These are phyloP conservation scores for Micropoecilia bifurca DNA, from an alignment of 2,797 vertebrate species.

Conservation along the genomic window DNA sequence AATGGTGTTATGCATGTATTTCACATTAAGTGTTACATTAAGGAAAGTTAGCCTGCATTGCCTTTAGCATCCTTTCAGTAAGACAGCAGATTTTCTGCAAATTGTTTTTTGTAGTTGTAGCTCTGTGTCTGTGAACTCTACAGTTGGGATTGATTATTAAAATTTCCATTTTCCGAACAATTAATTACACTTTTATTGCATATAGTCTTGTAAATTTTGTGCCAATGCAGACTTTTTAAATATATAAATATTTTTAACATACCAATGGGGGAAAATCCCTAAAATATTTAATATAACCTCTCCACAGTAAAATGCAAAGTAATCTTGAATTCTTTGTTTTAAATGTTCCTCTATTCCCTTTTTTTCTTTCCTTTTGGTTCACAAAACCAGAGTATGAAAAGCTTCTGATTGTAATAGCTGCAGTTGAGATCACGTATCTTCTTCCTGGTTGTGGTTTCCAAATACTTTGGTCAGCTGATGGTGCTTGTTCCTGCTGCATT, in stretches of 20 bases:
- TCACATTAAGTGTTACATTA: not conserved
- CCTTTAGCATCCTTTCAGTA: not conserved
- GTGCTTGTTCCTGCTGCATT: constrained; percentile 31
- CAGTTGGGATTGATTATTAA: not conserved
- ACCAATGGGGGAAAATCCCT: not conserved
- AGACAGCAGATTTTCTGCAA: not conserved
- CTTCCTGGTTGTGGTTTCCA: constrained; percentile 63
- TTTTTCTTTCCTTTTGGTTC: not conserved
- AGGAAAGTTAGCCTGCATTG: not conserved
- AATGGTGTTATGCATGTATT: not conserved
- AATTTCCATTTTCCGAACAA: not conserved
- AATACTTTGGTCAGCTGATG: constrained; percentile 69
- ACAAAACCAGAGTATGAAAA: constrained; percentile 20
- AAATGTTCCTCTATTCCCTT: not conserved
- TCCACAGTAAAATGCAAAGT: not conserved
- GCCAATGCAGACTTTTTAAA: not conserved
- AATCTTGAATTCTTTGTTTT: not conserved
- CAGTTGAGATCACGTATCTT: constrained; percentile 64
- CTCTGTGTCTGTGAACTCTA: not conserved
- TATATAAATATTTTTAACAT: not conserved
- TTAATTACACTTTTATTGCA: not conserved
- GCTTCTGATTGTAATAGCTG: constrained; percentile 58
- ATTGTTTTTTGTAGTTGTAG: not conserved
- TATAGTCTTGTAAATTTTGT: not conserved
- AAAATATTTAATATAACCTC: not conserved